A percentile compares a stretch with the other conserved stretches of the same genome.
Conservation (phyloP, 23 tunicate genomes). For the Ascidia mentula region DNA sequence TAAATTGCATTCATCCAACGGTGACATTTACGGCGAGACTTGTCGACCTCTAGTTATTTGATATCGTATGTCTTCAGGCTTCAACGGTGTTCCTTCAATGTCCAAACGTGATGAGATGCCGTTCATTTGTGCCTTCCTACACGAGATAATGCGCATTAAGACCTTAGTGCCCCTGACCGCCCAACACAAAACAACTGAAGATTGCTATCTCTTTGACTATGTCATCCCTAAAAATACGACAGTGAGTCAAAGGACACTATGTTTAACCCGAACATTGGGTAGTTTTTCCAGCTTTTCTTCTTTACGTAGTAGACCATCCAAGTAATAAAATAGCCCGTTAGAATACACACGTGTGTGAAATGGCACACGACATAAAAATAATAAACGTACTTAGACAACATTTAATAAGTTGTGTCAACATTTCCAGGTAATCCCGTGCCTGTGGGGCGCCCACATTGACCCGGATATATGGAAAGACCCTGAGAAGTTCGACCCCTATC, state of each 20-base stretch:
- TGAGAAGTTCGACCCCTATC: conserved; percentile 12
- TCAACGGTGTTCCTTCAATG: not conserved
- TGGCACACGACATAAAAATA: too few relatives aligned
- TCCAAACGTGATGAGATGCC: not conserved
- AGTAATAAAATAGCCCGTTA: too few relatives aligned
- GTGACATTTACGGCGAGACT: too few relatives aligned
- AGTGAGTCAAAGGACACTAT: not conserved
- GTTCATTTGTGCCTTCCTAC: not conserved
- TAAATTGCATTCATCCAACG: too few relatives aligned
- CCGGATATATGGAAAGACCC: conserved; percentile 20
- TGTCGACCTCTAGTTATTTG: too few relatives aligned
- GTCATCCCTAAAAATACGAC: not conserved
- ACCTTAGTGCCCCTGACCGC: not conserved
- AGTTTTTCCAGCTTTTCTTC: too few relatives aligned
- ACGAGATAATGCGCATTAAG: not conserved
- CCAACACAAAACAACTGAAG: not conserved
- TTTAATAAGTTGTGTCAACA: too few relatives aligned
- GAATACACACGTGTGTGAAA: too few relatives aligned
- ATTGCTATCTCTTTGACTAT: not conserved
- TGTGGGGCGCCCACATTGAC: conserved; percentile 20
- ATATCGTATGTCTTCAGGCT: not conserved
- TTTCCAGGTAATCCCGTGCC: conserved; percentile 15
- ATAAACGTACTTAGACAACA: too few relatives aligned
- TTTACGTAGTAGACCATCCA: too few relatives aligned
- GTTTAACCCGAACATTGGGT: too few relatives aligned